phyloP scores from a whole-genome alignment of 2,797 vertebrate species.

The Sebastes elongatus region DNA sequence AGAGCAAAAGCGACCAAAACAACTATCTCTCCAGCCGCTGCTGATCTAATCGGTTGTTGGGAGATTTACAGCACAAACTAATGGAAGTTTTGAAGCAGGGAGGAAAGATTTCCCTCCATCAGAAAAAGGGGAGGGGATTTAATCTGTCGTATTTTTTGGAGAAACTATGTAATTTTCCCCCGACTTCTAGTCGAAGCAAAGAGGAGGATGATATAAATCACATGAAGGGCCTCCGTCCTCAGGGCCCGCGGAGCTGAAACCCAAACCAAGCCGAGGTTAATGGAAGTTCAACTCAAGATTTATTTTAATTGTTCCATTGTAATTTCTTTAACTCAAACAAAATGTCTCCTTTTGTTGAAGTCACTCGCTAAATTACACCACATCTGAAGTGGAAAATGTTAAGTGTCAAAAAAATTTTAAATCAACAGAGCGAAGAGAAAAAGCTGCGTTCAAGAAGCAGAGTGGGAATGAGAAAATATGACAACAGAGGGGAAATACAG shows the following conservation, averaged over 20 bases:
- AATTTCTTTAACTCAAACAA: conserved; percentile 81
- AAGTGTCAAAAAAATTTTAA: conserved; percentile 61
- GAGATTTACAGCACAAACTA: conserved; percentile 73
- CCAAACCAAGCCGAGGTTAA: conserved; percentile 80
- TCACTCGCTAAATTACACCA: conserved; percentile 71
- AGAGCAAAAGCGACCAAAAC: conserved; percentile 21
- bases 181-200: conserved; percentile 56
- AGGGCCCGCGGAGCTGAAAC: conserved; percentile 70
- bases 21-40: conserved; percentile 16
- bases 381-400: conserved; percentile 72
- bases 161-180: conserved; percentile 59
- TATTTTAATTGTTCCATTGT: conserved; percentile 84
- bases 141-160: conserved; percentile 50
- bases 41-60: conserved; percentile 37
- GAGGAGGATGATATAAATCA: conserved; percentile 81
- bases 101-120: conserved; percentile 55
- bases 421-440: conserved; percentile 62
- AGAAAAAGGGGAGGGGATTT: conserved; percentile 57
- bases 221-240: conserved; percentile 66
- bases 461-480: conserved; percentile 32
- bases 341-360: conserved; percentile 78
- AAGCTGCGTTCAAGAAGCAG: conserved; percentile 34
- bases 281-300: conserved; percentile 83
- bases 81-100: conserved; percentile 62
- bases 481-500: neutral